Conservation (phyloP, 1,140 invertebrate species). For the Drosophila watanabei region DNA sequence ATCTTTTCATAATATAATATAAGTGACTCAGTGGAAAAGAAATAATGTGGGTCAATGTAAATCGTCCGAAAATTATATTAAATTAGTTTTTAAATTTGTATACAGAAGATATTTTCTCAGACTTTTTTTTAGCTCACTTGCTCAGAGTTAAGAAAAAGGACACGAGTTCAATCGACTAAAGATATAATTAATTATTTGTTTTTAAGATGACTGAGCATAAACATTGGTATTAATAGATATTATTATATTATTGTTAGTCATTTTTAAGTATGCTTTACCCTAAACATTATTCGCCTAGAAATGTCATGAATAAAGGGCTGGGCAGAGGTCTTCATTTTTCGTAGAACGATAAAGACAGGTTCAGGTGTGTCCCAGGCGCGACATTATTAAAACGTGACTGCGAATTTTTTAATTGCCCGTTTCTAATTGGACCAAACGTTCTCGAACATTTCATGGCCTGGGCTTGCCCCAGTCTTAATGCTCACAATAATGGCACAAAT, state of each 20-base stretch:
- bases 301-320: background rate
- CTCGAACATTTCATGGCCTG: constrained; percentile 5
- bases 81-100: background rate
- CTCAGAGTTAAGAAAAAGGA: background rate
- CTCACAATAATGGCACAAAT: constrained; percentile 25
- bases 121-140: background rate
- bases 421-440: constrained; percentile 48
- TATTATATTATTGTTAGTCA: background rate
- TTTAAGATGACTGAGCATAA: background rate
- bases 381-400: constrained; percentile 73
- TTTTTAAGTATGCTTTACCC: no score
- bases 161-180: background rate
- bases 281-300: background rate
- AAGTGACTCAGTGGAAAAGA: background rate
- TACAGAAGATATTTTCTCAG: background rate
- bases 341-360: background rate
- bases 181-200: background rate
- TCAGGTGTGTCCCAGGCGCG: constrained; percentile 41
- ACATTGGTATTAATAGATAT: background rate
- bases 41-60: background rate
- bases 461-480: constrained; percentile 11
- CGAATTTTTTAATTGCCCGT: constrained; percentile 70
- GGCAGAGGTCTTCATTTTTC: background rate
- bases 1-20: background rate
- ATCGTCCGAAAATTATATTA: background rate